Conservation (phyloP, 2,797 vertebrate species). For the Gadopsis marmoratus region DNA sequence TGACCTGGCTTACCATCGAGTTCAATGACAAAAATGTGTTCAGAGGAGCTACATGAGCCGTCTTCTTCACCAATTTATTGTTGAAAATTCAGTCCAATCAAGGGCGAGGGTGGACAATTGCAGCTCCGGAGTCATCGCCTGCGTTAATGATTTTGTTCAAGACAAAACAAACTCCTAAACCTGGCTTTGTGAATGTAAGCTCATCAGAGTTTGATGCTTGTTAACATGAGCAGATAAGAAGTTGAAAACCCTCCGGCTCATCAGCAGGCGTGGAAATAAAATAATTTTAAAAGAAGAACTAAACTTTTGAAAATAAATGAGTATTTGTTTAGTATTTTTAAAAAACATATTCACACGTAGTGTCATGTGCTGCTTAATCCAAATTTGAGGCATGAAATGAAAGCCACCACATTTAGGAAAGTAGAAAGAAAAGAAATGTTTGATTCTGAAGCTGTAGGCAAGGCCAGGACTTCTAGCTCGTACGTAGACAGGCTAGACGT, state of each 20-base stretch:
- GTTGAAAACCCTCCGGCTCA: constrained; percentile 10
- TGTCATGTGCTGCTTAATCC: constrained; percentile 22
- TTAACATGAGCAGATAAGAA: constrained; percentile 18
- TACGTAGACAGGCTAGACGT: constrained; percentile 35
- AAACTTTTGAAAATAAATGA: constrained; percentile 11
- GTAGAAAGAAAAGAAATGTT: constrained; percentile 35
- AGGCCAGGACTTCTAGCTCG: constrained; percentile 25
- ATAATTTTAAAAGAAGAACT: constrained; percentile 9
- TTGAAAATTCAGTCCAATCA: constrained; percentile 47
- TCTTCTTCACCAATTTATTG: constrained; percentile 25
- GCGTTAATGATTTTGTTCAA: constrained; percentile 30
- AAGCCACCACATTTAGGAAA: constrained; percentile 35
- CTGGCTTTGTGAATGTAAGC: neutral
- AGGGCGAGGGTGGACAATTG: constrained; percentile 37
- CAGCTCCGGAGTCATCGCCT: neutral
- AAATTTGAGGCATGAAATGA: constrained; percentile 53
- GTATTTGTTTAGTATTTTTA: too few relatives aligned
- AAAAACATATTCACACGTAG: constrained; percentile 18
- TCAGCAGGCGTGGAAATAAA: neutral
- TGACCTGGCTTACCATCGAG: constrained; percentile 62
- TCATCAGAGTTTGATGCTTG: constrained; percentile 16
- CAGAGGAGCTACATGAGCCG: constrained; percentile 49
- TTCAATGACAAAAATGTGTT: constrained; percentile 59
- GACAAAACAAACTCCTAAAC: constrained; percentile 36
- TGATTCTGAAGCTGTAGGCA: constrained; percentile 47